phyloP scores from a whole-genome alignment of 2,888 invertebrate species.

The Cheilosia pagana region DNA sequence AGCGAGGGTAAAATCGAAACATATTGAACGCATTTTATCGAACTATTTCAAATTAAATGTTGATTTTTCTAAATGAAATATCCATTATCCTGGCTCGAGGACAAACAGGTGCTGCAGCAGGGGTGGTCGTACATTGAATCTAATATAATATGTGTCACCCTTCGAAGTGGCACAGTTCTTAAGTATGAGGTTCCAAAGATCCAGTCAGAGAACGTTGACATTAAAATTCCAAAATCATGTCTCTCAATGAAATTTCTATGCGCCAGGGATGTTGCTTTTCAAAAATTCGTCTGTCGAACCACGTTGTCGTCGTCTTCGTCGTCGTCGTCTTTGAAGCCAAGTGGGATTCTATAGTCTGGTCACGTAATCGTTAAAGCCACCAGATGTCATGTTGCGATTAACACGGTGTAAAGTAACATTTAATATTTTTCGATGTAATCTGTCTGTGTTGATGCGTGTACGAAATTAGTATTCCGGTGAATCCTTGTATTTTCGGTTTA shows the following conservation, averaged over 20 bases:
- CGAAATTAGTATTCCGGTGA: constrained; percentile 71
- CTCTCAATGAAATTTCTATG: constrained; percentile 59
- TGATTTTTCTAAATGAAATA: constrained; percentile 75
- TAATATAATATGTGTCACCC: constrained; percentile 63
- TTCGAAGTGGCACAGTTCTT: constrained; percentile 40
- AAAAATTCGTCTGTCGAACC: constrained; percentile 35
- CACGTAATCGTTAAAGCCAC: constrained; percentile 77
- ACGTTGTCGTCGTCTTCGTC: constrained; percentile 3
- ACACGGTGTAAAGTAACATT: constrained; percentile 76
- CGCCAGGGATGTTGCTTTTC: constrained; percentile 42
- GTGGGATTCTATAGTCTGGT: constrained; percentile 61
- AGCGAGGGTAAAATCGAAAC: constrained; percentile 44
- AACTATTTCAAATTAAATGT: constrained; percentile 75
- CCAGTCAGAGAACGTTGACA: constrained; percentile 43
- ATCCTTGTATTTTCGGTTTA: constrained; percentile 28
- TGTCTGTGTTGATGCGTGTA: constrained; percentile 69
- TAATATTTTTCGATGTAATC: constrained; percentile 76
- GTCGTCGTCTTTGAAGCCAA: constrained; percentile 16
- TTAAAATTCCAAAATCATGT: constrained; percentile 73
- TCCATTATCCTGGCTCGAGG: constrained; percentile 51
- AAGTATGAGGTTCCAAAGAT: constrained; percentile 38
- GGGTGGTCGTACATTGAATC: constrained; percentile 26
- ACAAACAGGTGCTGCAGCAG: constrained; percentile 59
- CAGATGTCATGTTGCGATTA: constrained; percentile 78
- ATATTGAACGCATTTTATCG: constrained; percentile 68